A percentile compares a stretch with the other conserved stretches of the same genome.
Evolutionary conservation across 2,113 vertebrate genomes (phyloP).

Genomic region (Stigmatopora argus): DNA sequence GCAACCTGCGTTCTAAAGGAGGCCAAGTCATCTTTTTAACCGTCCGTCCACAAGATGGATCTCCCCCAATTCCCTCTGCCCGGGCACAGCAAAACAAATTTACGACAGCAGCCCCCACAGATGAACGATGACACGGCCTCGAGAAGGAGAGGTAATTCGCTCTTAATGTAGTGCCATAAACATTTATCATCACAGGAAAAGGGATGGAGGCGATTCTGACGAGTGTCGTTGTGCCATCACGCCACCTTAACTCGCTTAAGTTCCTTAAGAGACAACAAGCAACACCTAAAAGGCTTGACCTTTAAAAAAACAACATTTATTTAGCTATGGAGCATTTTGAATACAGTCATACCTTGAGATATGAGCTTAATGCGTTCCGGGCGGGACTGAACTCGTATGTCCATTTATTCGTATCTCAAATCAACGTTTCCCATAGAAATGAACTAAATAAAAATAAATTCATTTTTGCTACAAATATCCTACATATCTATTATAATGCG

Average conservation of each 20-base stretch:
- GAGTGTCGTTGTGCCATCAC: slow-evolving; percentile 14
- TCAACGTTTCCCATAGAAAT: too few species aligned
- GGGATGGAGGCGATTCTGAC: slow-evolving; percentile 40
- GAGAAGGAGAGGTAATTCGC: slow-evolving; percentile 60
- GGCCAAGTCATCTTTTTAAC: slow-evolving; percentile 70
- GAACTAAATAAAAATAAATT: not conserved
- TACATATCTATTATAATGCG: not conserved
- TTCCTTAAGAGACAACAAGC: not conserved
- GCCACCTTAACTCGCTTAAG: slow-evolving; percentile 24
- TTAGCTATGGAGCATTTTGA: too few species aligned
- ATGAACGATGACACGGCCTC: slow-evolving; percentile 57
- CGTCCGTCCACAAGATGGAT: slow-evolving; percentile 62
- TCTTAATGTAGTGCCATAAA: slow-evolving; percentile 65
- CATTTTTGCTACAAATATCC: not conserved
- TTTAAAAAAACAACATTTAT: too few species aligned
- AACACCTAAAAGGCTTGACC: not conserved
- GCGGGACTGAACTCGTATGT: too few species aligned
- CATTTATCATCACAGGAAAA: slow-evolving; percentile 55
- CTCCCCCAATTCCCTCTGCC: slow-evolving; percentile 49
- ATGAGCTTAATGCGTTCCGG: too few species aligned
- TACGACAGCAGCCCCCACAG: slow-evolving; percentile 44
- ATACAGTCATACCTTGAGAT: too few species aligned
- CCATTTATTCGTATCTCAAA: too few species aligned
- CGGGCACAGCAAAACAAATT: slow-evolving; percentile 58
- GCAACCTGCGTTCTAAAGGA: slow-evolving; percentile 56